Evolutionary conservation across 1,140 invertebrate species (phyloP), one percentile per base, ranked within the genome.

Genomic region (Plutomurus gul): DNA sequence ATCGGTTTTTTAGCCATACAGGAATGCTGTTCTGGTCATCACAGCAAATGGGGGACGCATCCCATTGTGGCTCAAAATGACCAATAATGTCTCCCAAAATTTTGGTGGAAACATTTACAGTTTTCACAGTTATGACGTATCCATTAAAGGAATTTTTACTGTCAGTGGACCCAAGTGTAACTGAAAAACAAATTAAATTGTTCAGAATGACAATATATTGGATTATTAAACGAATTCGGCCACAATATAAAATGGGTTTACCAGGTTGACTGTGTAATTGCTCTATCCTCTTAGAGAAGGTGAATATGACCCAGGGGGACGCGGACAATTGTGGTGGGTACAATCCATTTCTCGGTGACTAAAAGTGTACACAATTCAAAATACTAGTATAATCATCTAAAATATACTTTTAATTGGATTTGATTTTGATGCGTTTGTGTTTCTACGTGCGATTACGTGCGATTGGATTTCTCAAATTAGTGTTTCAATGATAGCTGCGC

Each of bases 51-150:
- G 56, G 51, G 7, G 30, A n/a, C 5, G 40, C 76, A 20, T 77
- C 76, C 76, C 76, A 77, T 36, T 77, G 76, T 4, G 36, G 60
- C 27, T 77, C 76, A 72, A 77, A 77, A 49, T 77, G 76, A 1
- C 76, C 76, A 20, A 77, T 11, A 30, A 71, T 16, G 1, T 27
- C 43, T 40, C 37, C 39, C 18, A 30, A 18, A 16, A 11, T 10
- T 1, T 3, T 22, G 8, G 4, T 60, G 0, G 1, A 46, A 2
- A 3, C n/a, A 13, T 49, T n/a, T 18, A 18, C 22, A 0, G 8
- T 36, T 60, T 30, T 60, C 4, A 25, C 47, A 10, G 47, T 22
- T 5, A 72, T 20, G 1, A 71, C 10, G 33, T 71, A 77, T n/a
- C 60, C 27, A 22, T 33, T 16, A 27, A 71, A 72, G 10, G 46